Conservation (phyloP, 2,888 invertebrate species). For the Scaptomyza tumidula region DNA sequence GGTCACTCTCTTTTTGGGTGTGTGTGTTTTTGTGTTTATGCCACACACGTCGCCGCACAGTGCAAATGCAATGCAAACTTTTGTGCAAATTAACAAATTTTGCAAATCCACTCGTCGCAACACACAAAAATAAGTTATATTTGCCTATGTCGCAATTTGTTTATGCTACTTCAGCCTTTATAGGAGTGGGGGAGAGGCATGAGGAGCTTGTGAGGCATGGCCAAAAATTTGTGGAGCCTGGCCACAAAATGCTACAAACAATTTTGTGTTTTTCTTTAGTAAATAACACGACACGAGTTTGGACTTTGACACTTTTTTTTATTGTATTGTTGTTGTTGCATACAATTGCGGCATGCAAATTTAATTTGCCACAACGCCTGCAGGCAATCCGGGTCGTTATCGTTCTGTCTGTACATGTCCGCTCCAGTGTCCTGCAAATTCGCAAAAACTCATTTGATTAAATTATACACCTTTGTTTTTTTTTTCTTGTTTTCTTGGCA, state of each 20-base stretch:
- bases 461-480: slow-evolving; percentile 50
- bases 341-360: slow-evolving; percentile 76
- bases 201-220: slow-evolving; percentile 16
- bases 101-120: slow-evolving; percentile 45
- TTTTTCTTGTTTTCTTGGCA: slow-evolving; percentile 40
- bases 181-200: slow-evolving; percentile 4
- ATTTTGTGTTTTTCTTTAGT: slow-evolving; percentile 77
- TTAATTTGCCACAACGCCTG: slow-evolving; percentile 68
- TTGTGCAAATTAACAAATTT: slow-evolving; percentile 79
- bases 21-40: slow-evolving; percentile 48
- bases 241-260: slow-evolving; percentile 72
- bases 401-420: slow-evolving; percentile 17
- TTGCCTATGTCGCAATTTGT: slow-evolving; percentile 71
- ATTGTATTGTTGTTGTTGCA: slow-evolving; percentile 16
- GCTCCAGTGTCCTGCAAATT: neutral
- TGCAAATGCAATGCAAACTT: slow-evolving; percentile 73
- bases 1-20: neutral
- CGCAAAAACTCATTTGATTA: slow-evolving; percentile 61
- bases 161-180: slow-evolving; percentile 55
- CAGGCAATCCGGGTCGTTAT: slow-evolving; percentile 57
- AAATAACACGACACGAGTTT: slow-evolving; percentile 60
- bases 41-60: slow-evolving; percentile 64
- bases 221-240: slow-evolving; percentile 39
- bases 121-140: slow-evolving; percentile 67
- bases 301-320: slow-evolving; percentile 71